Evolutionary conservation across 92 coral and sea anemone genomes (phyloP), one percentile per base, ranked within the genome.

Genomic region (Porites rus): DNA sequence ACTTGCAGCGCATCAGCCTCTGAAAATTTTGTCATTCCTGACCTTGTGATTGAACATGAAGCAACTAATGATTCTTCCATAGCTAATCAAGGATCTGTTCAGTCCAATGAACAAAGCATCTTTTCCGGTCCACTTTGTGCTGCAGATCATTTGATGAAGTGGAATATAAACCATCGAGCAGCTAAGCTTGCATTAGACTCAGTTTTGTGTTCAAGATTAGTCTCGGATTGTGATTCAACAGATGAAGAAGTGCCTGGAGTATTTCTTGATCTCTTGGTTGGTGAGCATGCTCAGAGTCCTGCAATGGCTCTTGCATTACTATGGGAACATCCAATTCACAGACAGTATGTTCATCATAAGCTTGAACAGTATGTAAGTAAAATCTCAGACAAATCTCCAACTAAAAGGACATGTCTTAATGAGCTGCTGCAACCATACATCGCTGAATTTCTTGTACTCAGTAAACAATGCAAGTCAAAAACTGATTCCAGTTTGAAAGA

Each of bases 201-300:
- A 13, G 81, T 93, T 52, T 84, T 95, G 14, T 92, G 86, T 17
- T 61, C 79, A 24, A 81, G 53, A 18, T 68, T 86, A 19, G 22
- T 84, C 56, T 72, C 75, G 9, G 78, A 80, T 77, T 52, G 87
- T 12, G 31, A 72, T 0, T 17, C 54, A 69, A 72, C 43, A 56
- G 90, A 88, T 51, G 72, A 69, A 8, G 87, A 88, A 58, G 87
- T 89, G 22, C 92, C 94, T 12, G 64, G 74, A 62, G 75, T 75
- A 7, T 54, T 91, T 46, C 81, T 97, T 21, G 86, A 86, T 67
- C 75, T 88, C 17, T 91, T 95, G 19, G 88, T 82, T 7, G 86
- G 92, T 62, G 87, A 90, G 7, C 74, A 88, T 7, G 87, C 94
- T 51, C 99, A 95, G 79, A 92, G 88, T 50, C 99, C 99, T 28